Evolutionary conservation across 92 coral and sea anemone species (phyloP).

Genomic region (Epizoanthus fatuus): DNA sequence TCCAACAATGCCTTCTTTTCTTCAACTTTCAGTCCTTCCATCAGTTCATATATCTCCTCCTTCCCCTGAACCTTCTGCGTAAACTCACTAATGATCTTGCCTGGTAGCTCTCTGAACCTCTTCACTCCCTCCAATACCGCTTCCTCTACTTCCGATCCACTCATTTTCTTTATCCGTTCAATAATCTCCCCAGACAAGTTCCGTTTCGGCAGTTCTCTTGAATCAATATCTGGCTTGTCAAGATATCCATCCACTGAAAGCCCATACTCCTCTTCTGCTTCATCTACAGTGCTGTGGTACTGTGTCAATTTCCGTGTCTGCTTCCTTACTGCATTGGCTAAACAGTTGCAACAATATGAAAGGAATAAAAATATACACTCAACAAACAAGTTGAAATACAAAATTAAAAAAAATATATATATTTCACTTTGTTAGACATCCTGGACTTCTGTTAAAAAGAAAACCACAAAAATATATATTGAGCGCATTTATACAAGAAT

Average conservation of each 20-base stretch:
- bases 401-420: not conserved
- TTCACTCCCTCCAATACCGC: constrained; percentile 18
- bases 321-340: constrained; percentile 21
- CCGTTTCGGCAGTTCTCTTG: constrained; percentile 4
- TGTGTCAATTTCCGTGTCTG: constrained; percentile 12
- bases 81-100: not conserved
- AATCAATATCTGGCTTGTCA: not conserved
- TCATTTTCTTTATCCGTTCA: constrained; percentile 26
- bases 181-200: constrained; percentile 34
- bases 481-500: too few species aligned
- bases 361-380: not conserved
- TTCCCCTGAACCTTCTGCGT: constrained; percentile 19
- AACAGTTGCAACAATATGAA: constrained; percentile 15
- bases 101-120: constrained; percentile 20
- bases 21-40: too few species aligned
- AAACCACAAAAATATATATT: not conserved
- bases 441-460: too few species aligned
- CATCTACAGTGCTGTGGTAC: not conserved
- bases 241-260: constrained; percentile 25
- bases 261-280: constrained; percentile 23
- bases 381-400: constrained; percentile 8
- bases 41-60: not conserved
- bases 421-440: not conserved
- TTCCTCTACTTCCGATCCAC: constrained; percentile 29
- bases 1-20: not conserved